Percentiles rank a stretch among this genome's conserved stretches.
These are phyloP conservation scores for Ecdyonurus torrentis DNA, from an alignment of 2,888 invertebrate species.

Conservation along the genomic window DNA sequence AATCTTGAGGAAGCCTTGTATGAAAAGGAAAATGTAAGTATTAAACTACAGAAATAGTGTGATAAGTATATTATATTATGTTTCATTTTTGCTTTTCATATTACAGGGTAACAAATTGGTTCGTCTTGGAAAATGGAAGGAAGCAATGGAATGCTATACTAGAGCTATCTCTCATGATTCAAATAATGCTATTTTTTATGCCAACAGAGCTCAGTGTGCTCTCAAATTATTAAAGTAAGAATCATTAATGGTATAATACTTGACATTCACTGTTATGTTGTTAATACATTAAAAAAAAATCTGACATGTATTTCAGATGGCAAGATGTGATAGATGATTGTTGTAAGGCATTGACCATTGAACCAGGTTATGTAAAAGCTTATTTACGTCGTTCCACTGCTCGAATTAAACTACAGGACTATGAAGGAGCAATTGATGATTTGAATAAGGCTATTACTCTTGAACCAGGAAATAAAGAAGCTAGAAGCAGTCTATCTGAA, in stretches of 20 bases:
- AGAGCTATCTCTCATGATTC: constrained; percentile 71
- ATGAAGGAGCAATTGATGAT: constrained; percentile 53
- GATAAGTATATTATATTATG: constrained; percentile 15
- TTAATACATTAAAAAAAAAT: neutral
- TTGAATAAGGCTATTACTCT: constrained; percentile 47
- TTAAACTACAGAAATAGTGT: constrained; percentile 22
- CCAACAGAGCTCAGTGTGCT: constrained; percentile 76
- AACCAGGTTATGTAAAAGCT: constrained; percentile 69
- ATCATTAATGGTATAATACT: constrained; percentile 7
- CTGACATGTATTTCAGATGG: constrained; percentile 28
- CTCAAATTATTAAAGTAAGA: constrained; percentile 62
- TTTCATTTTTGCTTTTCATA: constrained; percentile 7
- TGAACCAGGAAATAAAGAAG: constrained; percentile 64
- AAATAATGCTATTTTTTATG: constrained; percentile 62
- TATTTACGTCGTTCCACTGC: constrained; percentile 64
- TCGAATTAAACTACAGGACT: constrained; percentile 50
- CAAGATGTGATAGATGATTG: constrained; percentile 65
- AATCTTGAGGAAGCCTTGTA: constrained; percentile 37
- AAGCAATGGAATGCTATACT: constrained; percentile 73
- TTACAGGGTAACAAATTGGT: constrained; percentile 67
- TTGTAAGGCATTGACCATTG: constrained; percentile 56
- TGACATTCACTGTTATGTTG: constrained; percentile 1
- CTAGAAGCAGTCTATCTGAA: constrained; percentile 25
- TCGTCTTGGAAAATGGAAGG: constrained; percentile 53
- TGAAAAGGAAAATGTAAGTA: constrained; percentile 50